Base-by-base conservation (phyloP, 2,888 invertebrate species). In the Lithosia quadra region DNA sequence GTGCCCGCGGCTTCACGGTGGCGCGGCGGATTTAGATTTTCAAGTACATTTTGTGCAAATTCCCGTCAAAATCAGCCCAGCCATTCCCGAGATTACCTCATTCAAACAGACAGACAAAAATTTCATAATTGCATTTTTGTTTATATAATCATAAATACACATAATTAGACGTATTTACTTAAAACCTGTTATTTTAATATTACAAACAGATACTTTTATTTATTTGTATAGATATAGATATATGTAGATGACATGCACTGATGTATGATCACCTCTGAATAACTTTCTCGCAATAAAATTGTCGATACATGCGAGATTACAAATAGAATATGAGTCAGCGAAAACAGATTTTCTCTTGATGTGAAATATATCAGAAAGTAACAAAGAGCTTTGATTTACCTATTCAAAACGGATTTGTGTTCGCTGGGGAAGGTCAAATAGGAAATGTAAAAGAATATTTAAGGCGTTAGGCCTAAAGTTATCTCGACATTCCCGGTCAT, bases 401-500 rank as follows among this genome's bases (percentile, higher is more conserved):
- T 83, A 84, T 86, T 83, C 79, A 83, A 76, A 79, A 77, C 76
- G 74, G 84, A 81, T 84, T 76, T 78, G 78, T 82, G 80, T 84
- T 80, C 72, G 74, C 71, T 68, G 65, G 74, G 73, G 80, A 83
- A 75, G 79, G 78, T 81, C 75, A 85, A 87, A 86, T 88, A 88
- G 84, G 79, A 85, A 85, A 85, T 81, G 84, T 80, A 77, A 76
- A 78, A 77, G 80, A 86, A 87, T 86, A 87, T 90, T 86, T 79
- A 82, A 83, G 84, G 83, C 84, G 73, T 83, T 85, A 86, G 79
- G 84, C 79, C 80, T 84, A 85, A 89, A 90, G 88, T 92, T 92
- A 92, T 92, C 92, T 80, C 79, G 75, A 81, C 81, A 87, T 89
- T 92, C 90, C 90, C 91, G 88, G 90, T 89, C 91, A 91, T 91